Evolutionary conservation across 2,888 invertebrate species (phyloP).

Genomic region (Phaedon cochleariae): DNA sequence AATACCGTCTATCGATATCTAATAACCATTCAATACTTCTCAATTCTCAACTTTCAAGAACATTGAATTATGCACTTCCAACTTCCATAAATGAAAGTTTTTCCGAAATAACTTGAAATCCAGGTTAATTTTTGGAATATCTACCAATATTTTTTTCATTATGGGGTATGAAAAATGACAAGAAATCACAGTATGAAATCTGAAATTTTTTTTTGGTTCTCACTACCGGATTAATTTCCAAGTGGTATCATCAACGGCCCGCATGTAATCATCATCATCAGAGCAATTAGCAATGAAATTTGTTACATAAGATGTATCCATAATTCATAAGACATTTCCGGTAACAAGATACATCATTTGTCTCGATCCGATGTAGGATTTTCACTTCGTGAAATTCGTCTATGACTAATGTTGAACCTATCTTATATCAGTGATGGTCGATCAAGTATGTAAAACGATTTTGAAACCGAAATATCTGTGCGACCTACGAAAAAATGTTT

Average conservation of each 20-base stretch:
- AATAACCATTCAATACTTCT: too few species aligned
- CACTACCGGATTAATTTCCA: not conserved
- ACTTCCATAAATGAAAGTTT: too few species aligned
- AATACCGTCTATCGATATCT: too few species aligned
- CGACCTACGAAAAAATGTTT: too few species aligned
- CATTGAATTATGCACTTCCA: too few species aligned
- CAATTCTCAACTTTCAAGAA: too few species aligned
- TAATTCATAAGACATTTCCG: conserved; percentile 26
- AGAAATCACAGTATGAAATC: too few species aligned
- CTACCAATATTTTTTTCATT: too few species aligned
- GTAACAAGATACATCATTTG: conserved; percentile 28
- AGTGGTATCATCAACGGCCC: not conserved
- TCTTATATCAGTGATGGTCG: not conserved
- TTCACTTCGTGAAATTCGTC: conserved; percentile 23
- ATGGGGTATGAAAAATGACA: too few species aligned
- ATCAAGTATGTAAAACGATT: not conserved
- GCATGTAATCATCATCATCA: not conserved
- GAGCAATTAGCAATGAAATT: not conserved
- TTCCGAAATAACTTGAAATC: too few species aligned
- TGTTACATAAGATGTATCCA: conserved; percentile 14
- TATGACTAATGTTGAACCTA: not conserved
- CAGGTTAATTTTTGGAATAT: too few species aligned
- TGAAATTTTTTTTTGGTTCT: too few species aligned
- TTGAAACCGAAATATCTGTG: not conserved
- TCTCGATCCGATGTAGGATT: conserved; percentile 27